Evolutionary conservation across 2,888 invertebrate species (phyloP).

Genomic region (Drosophila fungiperda): DNA sequence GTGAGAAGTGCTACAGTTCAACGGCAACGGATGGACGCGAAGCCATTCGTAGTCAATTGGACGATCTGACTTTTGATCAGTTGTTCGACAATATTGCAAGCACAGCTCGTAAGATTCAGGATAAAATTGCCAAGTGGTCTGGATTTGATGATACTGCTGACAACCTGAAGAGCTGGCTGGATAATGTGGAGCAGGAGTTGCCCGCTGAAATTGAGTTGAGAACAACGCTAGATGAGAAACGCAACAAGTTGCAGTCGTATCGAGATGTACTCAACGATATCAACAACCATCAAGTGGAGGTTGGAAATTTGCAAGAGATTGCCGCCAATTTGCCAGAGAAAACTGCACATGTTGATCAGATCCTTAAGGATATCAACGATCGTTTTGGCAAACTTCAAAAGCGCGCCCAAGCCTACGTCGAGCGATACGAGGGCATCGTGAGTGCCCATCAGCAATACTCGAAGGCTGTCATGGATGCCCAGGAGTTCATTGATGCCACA

Average conservation of each 20-base stretch:
- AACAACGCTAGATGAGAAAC: conserved; percentile 95
- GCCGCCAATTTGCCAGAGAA: conserved; percentile 92
- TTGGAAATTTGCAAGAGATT: conserved; percentile 92
- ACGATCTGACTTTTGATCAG: conserved; percentile 92
- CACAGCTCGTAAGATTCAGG: conserved; percentile 92
- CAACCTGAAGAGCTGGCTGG: conserved; percentile 92
- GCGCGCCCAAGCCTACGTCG: conserved; percentile 91
- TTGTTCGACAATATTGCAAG: conserved; percentile 92
- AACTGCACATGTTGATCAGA: conserved; percentile 90
- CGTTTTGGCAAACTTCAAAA: conserved; percentile 90
- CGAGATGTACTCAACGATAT: conserved; percentile 93
- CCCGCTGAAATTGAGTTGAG: conserved; percentile 92
- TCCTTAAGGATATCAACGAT: conserved; percentile 89
- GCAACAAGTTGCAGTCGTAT: conserved; percentile 93
- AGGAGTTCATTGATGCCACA: conserved; percentile 94
- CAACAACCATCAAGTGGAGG: conserved; percentile 93
- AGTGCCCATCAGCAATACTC: conserved; percentile 95
- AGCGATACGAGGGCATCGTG: conserved; percentile 94
- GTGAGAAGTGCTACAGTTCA: conserved; percentile 94
- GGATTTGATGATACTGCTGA: conserved; percentile 95
- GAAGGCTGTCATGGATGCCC: conserved; percentile 93
- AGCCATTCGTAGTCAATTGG: conserved; percentile 91
- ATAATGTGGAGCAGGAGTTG: conserved; percentile 90
- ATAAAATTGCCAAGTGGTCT: conserved; percentile 94
- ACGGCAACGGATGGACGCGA: conserved; percentile 95